Base-by-base conservation (phyloP, 2,888 invertebrate species). In the Parnassius glacialis region DNA sequence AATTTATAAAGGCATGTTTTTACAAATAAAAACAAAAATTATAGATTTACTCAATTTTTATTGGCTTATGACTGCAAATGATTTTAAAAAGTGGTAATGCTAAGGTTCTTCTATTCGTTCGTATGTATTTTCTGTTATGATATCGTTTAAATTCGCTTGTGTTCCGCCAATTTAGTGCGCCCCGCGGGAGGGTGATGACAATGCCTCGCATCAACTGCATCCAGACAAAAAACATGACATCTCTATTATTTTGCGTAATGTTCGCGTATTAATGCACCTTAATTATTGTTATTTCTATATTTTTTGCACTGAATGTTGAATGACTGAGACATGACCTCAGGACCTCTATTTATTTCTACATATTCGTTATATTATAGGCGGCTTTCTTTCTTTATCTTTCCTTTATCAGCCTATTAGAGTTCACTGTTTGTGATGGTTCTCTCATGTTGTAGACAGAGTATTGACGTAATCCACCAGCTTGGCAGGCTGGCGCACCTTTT, bases 121-220 rank as follows among this genome's bases (percentile, higher is more conserved):
- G 44, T 43, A 52, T 55, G 13, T 52, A 53, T 57, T 52, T 66
- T 59, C 42, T 62, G 65, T 65, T 59, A 68, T 65, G 65, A 76
- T 78, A 80, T 82, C 74, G 75, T 70, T 81, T 79, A 80, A 83
- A 80, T 79, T 75, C 73, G 74, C 75, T 76, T 81, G 80, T 84
- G 80, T 78, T 78, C 75, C 78, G 78, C 79, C 79, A 81, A 82
- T 83, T 83, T 73, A 68, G 64, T 70, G 67, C 66, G 66, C 65
- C 67, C 65, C 64, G 69, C 68, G 72, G 70, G 69, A 68, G 70
- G 65, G 64, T 64, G 61, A 66, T 62, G 62, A 74, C 72, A 70
- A 71, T 64, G 67, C 65, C 45, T 60, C 59, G 60, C 55, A 59
- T 59, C 59, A 55, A 64, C 61, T 47, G 60, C 53, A 65, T 68